A percentile compares a stretch with the other conserved stretches of the same genome.
Conservation (phyloP, 1,140 invertebrate genomes). For the Paracyclopina nana region DNA sequence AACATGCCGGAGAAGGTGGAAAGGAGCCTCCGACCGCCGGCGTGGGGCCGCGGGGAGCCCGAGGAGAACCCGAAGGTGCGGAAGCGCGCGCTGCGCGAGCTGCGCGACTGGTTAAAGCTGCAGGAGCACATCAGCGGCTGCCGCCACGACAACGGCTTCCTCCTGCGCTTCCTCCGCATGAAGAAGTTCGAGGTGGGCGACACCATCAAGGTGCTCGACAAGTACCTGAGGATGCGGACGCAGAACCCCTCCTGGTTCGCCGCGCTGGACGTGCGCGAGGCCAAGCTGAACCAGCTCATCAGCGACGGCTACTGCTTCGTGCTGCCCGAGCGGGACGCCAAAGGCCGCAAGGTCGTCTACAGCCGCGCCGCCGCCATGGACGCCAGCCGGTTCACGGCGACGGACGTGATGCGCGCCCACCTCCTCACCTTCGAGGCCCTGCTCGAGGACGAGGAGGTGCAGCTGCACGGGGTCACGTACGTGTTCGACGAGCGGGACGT, state of each 20-base stretch:
- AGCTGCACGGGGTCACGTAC: constrained; percentile 35
- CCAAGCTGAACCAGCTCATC: constrained; percentile 3
- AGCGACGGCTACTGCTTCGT: constrained; percentile 43
- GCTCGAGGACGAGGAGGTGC: constrained; percentile 46
- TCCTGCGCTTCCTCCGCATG: constrained; percentile 57
- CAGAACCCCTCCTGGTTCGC: constrained; percentile 62
- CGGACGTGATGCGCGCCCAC: constrained; percentile 43
- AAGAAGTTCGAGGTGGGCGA: constrained; percentile 65
- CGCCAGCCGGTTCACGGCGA: constrained; percentile 37
- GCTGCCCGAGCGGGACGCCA: constrained; percentile 43
- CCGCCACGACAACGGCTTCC: constrained; percentile 43
- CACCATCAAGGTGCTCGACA: constrained; percentile 60
- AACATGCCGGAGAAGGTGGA: too few relatives aligned
- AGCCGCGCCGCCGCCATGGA: constrained; percentile 36
- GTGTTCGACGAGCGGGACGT: constrained; percentile 62
- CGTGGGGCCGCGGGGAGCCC: constrained; percentile 1
- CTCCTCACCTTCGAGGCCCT: constrained; percentile 46
- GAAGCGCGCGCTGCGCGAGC: constrained; percentile 1
- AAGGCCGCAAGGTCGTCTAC: constrained; percentile 50
- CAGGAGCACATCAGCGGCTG: not conserved
- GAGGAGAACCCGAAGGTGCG: constrained; percentile 1
- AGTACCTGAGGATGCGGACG: constrained; percentile 56
- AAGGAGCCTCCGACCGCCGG: too few relatives aligned
- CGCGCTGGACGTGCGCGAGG: constrained; percentile 39
- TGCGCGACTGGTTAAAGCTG: constrained; percentile 6